Evolutionary conservation across 2,888 invertebrate genomes (phyloP).

Genomic region (Tupiocoris notatus): DNA sequence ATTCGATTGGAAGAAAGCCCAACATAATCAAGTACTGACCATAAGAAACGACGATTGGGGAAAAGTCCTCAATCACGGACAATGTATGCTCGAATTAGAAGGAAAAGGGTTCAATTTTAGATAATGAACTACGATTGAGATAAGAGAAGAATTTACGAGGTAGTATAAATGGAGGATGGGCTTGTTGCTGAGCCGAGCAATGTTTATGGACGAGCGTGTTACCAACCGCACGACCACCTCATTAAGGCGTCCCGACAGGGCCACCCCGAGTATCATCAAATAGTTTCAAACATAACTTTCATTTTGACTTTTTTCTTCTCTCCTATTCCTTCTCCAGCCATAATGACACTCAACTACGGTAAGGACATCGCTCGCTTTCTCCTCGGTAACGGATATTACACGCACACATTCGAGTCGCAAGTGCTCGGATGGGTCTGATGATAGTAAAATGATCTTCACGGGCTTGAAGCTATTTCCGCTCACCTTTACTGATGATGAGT

Average conservation of each 20-base stretch:
- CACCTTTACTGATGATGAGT: neutral
- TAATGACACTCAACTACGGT: neutral
- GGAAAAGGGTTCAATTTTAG: neutral
- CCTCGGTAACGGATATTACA: neutral
- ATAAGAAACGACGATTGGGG: too few relatives aligned
- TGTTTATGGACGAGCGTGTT: too few relatives aligned
- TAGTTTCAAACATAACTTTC: neutral
- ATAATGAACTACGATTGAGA: neutral
- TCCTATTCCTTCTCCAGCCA: too few relatives aligned
- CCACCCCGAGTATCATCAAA: neutral
- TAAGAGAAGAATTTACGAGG: constrained; percentile 14
- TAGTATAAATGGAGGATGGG: neutral
- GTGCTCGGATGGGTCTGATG: too few relatives aligned
- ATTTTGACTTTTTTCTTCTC: neutral
- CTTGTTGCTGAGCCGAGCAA: neutral
- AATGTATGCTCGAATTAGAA: neutral
- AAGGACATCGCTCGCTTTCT: neutral
- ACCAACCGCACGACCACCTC: neutral
- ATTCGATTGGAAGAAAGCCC: neutral
- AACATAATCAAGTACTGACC: too few relatives aligned
- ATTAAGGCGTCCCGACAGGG: neutral
- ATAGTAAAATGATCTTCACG: neutral
- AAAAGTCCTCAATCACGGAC: neutral
- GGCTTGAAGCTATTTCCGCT: neutral
- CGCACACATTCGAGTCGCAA: neutral